phyloP scores from a whole-genome alignment of 1,140 invertebrate species.

The Eupristina koningsbergeri region DNA sequence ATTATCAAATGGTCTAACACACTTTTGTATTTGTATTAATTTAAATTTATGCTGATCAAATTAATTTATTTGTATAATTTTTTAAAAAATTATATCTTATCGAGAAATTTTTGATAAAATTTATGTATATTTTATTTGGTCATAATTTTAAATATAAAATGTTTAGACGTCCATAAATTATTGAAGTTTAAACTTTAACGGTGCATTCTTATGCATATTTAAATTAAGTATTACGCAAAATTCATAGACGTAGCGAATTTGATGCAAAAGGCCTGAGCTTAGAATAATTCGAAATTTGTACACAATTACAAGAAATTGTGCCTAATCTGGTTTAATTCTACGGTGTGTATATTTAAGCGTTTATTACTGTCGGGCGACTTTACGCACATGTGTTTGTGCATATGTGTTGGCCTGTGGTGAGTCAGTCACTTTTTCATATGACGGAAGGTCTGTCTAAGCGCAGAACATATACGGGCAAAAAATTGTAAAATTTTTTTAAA shows the following conservation, averaged over 20 bases:
- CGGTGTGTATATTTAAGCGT: slow-evolving; percentile 6
- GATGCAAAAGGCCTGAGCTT: background rate
- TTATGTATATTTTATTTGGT: background rate
- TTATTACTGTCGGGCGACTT: background rate
- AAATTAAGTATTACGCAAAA: background rate
- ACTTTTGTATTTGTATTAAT: background rate
- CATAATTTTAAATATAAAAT: background rate
- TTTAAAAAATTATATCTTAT: background rate
- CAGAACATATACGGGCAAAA: background rate
- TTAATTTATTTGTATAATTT: background rate
- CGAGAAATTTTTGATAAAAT: background rate
- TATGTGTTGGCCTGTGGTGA: background rate
- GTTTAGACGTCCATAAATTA: background rate
- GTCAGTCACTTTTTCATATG: slow-evolving; percentile 19
- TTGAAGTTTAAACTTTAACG: too few species aligned
- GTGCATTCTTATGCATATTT: background rate
- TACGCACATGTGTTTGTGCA: background rate
- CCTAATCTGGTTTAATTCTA: background rate
- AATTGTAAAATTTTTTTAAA: background rate
- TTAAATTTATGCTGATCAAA: background rate
- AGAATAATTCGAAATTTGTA: background rate
- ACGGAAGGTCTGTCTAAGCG: background rate
- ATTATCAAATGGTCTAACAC: background rate
- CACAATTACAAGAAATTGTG: background rate
- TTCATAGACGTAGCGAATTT: background rate